Base-by-base conservation (phyloP, 1,140 invertebrate genomes). In the Asobara japonica region DNA sequence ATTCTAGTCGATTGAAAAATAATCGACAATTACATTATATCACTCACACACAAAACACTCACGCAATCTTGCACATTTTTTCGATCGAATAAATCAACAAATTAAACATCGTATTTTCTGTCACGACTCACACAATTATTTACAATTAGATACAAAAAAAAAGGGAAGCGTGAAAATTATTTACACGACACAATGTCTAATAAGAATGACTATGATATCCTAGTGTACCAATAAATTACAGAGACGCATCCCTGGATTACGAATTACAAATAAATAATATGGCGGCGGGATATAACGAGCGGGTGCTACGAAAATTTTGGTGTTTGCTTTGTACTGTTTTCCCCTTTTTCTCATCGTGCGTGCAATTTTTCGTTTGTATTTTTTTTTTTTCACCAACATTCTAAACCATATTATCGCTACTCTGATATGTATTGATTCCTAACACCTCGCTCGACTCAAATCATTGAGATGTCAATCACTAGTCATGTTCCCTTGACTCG, bases 221-320 rank as follows among this genome's bases (percentile, higher is more conserved):
- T 27, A 62, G n/a, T 62, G 27, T 16, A 31, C 16, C 2, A 56
- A 56, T 56, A 56, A 56, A 56, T 56, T 56, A 56, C 20, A 56
- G 51, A 18, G 22, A 56, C 22, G 13, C 10, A 3, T 56, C 51
- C 22, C 22, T 18, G 6, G 22, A 7, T 56, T 22, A 56, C 2
- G 51, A 56, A 22, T 56, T 56, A 67, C 67, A 71, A 70, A 71
- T 70, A 69, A 56, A 74, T 69, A 74, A 75, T 75, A 75, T 75
- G 74, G 74, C 74, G 71, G 71, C 66, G 67, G 71, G 38, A 38
- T 62, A 64, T 65, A 36, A 67, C 61, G 67, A 65, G 70, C 51
- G 70, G 69, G 22, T 73, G 41, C 41, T 65, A 31, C 41, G 18
- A 56, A 51, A 69, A 74, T 74, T 74, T 74, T 74, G 67, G 72